Percentiles rank a stretch among this genome's conserved stretches.
phyloP scores from a whole-genome alignment of 2,888 invertebrate genomes.

The Nebria brevicollis region DNA sequence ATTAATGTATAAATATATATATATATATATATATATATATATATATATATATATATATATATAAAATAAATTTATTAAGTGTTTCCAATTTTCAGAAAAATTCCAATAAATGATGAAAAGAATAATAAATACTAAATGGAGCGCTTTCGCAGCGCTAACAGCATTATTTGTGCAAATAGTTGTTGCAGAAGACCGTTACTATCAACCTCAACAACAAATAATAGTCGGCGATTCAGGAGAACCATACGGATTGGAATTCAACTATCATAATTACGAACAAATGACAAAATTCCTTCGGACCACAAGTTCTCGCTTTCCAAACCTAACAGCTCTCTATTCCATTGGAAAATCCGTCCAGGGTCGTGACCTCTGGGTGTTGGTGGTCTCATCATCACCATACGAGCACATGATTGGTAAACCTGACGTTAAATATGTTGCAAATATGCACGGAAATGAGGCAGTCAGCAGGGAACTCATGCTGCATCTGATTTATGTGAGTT shows the following conservation, averaged over 20 bases:
- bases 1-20: too few relatives aligned
- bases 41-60: neutral
- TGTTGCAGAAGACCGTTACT: neutral
- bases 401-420: constrained; percentile 95
- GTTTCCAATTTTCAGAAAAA: neutral
- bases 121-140: neutral
- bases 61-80: neutral
- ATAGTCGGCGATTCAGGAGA: constrained; percentile 43
- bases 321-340: constrained; percentile 90
- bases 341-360: constrained; percentile 95
- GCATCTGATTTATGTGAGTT: constrained; percentile 83
- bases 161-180: neutral
- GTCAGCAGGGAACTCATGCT: constrained; percentile 95
- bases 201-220: neutral
- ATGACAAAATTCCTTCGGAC: constrained; percentile 84
- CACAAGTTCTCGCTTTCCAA: constrained; percentile 83
- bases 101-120: neutral
- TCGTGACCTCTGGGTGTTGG: constrained; percentile 95
- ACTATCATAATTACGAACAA: constrained; percentile 88
- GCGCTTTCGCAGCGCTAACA: neutral
- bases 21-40: too few relatives aligned
- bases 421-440: constrained; percentile 97
- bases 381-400: constrained; percentile 88
- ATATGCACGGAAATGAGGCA: constrained; percentile 96
- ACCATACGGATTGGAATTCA: constrained; percentile 72